Conservation (phyloP, 2,797 vertebrate genomes). For the Pangasius mekongensis region DNA sequence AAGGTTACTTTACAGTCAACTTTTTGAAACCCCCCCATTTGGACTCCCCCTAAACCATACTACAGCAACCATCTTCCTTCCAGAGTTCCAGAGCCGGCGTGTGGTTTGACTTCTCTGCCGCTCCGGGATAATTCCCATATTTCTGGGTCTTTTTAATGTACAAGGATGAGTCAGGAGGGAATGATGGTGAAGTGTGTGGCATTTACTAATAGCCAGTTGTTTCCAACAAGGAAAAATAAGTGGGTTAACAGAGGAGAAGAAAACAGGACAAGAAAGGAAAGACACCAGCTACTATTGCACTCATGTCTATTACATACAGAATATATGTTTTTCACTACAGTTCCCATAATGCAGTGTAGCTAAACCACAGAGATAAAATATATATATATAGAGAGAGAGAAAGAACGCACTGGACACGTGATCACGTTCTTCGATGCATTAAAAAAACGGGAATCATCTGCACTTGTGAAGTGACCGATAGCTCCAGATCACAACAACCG, state of each 20-base stretch:
- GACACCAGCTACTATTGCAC: not conserved
- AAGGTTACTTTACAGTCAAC: not conserved
- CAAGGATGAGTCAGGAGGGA: constrained; percentile 1
- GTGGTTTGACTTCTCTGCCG: not conserved
- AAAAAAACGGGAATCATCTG: not conserved
- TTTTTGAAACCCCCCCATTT: not conserved
- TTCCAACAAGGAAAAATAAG: not conserved
- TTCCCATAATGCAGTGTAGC: not conserved
- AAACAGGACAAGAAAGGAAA: not conserved
- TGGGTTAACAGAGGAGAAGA: not conserved
- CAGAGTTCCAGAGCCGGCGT: not conserved
- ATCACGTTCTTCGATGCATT: not conserved
- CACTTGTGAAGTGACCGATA: not conserved
- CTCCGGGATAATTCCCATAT: not conserved
- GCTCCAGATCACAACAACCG: not conserved
- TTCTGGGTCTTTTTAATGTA: not conserved
- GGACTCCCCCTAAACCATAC: not conserved
- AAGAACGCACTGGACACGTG: not conserved
- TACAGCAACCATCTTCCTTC: not conserved
- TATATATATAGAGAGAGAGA: not conserved
- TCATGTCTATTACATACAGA: not conserved
- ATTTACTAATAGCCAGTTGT: not conserved
- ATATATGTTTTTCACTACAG: not conserved
- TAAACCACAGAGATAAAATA: not conserved
- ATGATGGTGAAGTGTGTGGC: not conserved